Evolutionary conservation across 2,797 vertebrate species (phyloP).

Genomic region (Peromyscus melanophrys): DNA sequence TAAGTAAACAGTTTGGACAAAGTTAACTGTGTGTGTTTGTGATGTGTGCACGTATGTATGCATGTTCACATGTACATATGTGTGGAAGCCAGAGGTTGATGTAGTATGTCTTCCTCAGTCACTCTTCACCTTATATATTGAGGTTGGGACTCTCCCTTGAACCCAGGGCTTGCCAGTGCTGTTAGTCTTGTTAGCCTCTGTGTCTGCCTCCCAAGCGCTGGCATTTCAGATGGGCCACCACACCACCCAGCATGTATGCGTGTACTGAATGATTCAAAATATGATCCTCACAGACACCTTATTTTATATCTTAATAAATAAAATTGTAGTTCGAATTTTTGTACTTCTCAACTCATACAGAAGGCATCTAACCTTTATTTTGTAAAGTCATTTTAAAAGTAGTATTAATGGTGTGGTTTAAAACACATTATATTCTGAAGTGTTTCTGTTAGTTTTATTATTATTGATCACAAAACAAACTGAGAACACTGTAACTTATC

Average conservation of each 20-base stretch:
- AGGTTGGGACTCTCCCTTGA: background rate
- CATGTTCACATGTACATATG: background rate
- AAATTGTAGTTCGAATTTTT: constrained; percentile 22
- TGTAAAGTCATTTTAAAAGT: constrained; percentile 53
- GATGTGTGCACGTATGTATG: background rate
- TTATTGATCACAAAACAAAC: constrained; percentile 22
- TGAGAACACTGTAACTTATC: constrained; percentile 6
- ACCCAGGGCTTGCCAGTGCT: background rate
- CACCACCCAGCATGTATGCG: background rate
- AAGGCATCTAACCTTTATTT: constrained; percentile 44
- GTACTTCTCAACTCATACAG: constrained; percentile 33
- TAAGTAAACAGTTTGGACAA: constrained; percentile 90
- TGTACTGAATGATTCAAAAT: background rate
- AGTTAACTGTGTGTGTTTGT: background rate
- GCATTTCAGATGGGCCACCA: background rate
- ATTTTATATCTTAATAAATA: constrained; percentile 28
- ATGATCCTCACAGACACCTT: background rate
- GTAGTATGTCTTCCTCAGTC: background rate
- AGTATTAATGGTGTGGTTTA: background rate
- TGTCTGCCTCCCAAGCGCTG: background rate
- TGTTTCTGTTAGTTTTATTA: constrained; percentile 33
- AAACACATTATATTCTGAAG: constrained; percentile 32
- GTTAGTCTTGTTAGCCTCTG: background rate
- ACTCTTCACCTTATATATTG: background rate
- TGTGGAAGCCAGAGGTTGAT: background rate